Base-by-base conservation (phyloP, 2,797 vertebrate species). In the Myotis vivesi region DNA sequence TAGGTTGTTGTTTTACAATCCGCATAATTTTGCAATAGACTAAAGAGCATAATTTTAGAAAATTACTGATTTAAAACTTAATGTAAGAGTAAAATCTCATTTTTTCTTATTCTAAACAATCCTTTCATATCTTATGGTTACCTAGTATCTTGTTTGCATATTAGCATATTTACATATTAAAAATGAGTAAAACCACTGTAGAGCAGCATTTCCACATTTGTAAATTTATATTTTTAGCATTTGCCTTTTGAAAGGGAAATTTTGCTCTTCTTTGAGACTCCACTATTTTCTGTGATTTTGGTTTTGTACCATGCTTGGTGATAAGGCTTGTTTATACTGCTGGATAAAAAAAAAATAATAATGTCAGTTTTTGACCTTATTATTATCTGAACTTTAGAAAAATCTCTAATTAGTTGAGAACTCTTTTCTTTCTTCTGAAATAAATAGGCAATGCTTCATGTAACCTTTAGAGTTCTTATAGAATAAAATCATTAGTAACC, bases 371-470 rank as follows among this genome's bases (percentile, higher is more conserved):
- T 83, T 8, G 28, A 51, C n/a, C 8, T 95, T 89, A 76, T 73
- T 75, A 94, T 69, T 36, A 86, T 73, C 64, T 88, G 82, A 79
- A 94, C 86, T 86, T 92, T 81, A 94, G n/a, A 88, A 84, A 85
- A 85, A 72, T 92, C 59, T 94, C 25, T 90, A 62, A 92, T 89
- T 85, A 94, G 68, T 49, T 84, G 23, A 92, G 36, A 92, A 81
- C 9, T 17, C 84, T 95, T 92, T 73, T 15, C 59, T 90, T 89
- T 81, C 16, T 77, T 94, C 83, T 90, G n/a, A 94, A 93, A 87
- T 77, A 69, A 96, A 86, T 36, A 89, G 3, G 5, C 19, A 80
- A 36, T 81, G 36, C 19, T 51, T 92, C 30, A n/a, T 23, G 2
- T 49, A 85, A 88, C 13, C 55, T 94, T 93, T 81, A 89, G 7